Evolutionary conservation across 2,113 vertebrate genomes (phyloP), one percentile per base, ranked within the genome.

Genomic region (Podilymbus podiceps): DNA sequence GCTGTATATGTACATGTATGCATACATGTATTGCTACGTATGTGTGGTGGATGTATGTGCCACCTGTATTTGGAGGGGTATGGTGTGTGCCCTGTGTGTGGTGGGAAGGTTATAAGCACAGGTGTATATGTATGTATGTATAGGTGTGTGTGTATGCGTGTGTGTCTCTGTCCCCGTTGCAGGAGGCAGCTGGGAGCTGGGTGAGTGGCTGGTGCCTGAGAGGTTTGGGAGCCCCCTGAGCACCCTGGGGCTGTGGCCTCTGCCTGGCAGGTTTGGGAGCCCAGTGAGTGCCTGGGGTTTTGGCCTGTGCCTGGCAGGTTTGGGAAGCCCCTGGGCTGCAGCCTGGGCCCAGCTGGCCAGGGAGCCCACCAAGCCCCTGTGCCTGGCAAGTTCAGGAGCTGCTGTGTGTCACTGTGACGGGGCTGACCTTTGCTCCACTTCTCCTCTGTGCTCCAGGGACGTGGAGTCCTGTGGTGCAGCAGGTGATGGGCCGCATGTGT

Each of bases 101-200:
- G 40, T 3, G 7, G 69, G 33, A 40, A 38, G 24, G 3, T 31
- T 68, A 3, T 2, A 2, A 23, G 53, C 24, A 11, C 8, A 18
- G 24, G 18, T 5, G 0, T 25, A 0, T 13, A 2, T 16, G 9
- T 13, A 2, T 16, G 9, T 31, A 8, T 23, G 1, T 12, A 14
- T 4, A 12, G 46, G 17, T 2, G 9, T 3, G 17, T 4, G 11
- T 28, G 25, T 24, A 0, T 20, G 7, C 5, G 5, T 4, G 30
- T 30, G 12, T 2, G 12, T 16, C 12, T 3, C 49, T 40, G 20
- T 7, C 15, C 35, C 21, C 16, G 0, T 3, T 0, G 55, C n/a
- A 18, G 59, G n/a, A 13, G 47, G 52, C 9, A 6, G 20, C 44
- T 2, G 71, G 17, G 20, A 5, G 35, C 31, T 5, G 19, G 25